Evolutionary conservation across 2,797 vertebrate species (phyloP), one percentile per base, ranked within the genome.

Genomic region (Chloroceryle inda): DNA sequence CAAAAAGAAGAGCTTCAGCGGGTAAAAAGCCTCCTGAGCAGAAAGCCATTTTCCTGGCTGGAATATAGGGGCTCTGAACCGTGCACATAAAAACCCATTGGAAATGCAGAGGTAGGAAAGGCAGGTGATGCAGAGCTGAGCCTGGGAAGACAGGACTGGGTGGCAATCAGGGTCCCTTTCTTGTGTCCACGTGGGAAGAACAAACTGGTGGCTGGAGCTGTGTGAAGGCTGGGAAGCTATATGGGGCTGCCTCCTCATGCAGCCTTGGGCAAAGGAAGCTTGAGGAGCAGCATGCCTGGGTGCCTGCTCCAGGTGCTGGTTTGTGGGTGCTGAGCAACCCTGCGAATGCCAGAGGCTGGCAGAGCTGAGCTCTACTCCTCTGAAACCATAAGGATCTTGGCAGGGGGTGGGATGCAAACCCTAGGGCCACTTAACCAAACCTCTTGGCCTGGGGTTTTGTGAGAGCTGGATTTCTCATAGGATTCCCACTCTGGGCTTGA

Each of bases 301-400:
- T 78, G 40, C 44, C 74, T 59, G 38, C 40, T 84, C 26, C 11
- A 6, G 35, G 42, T 83, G 42, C 50, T 0, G 1, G 5, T 50
- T 35, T 53, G 45, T n/a, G 47, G 33, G 44, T 55, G 49, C 79
- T 74, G 75, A 82, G 27, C 63, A 53, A 18, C 24, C 15, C 42
- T 59, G 44, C 19, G 47, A 69, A 19, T 1, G 1, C 56, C 1
- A 1, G 26, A 1, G 4, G 24, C 37, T 8, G 2, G 45, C 40
- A 55, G 45, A 20, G 38, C 59, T 24, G 26, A 77, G 44, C 56
- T 33, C 20, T 35, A 37, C 55, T 68, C 21, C 42, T 85, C 64
- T 4, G 2, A 72, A 76, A 45, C 42, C 27, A 11, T 29, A 1
- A 2, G 20, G 55, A 78, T 69, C 66, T 71, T n/a, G 38, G 22